Evolutionary conservation across 2,113 vertebrate genomes (phyloP), one percentile per base, ranked within the genome.

Genomic region (Catharus bicknelli): DNA sequence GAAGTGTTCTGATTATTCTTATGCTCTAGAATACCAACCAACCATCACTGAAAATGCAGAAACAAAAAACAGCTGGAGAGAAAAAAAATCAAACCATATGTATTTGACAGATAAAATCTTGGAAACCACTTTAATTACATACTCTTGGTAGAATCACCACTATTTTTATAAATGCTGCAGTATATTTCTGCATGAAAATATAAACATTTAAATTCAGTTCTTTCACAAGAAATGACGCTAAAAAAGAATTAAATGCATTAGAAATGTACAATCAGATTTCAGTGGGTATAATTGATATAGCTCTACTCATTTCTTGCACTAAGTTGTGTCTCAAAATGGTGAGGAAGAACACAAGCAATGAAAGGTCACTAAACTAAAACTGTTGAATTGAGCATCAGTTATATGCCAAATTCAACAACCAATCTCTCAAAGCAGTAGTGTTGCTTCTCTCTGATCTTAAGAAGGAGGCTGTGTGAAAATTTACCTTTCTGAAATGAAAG

Each of bases 391-490:
- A 61, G 5, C 47, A 10, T n/a, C 9, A 38, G 4, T 43, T 68
- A 59, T 82, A 75, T 16, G 3, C 5, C 26, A 59, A 2, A 15
- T 92, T 88, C 2, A 1, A 63, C 47, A 88, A 14, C 10, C 15
- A 45, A 4, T 17, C 63, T 17, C 32, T 80, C 0, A 0, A 42
- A 82, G 34, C 17, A 75, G 13, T 17, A 72, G 10, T 36, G 7
- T 15, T 67, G 2, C 7, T 67, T 53, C 23, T 40, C 20, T 85
- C 57, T 72, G 38, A 42, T 58, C 32, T 43, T 50, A 10, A 19
- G 23, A 21, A 42, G 11, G 10, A 36, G 7, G 5, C 3, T 45
- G 7, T 48, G 16, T 57, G 51, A 53, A 47, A 32, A 2, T 43
- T 29, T 58, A 15, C 5, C 7, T 59, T 55, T 83, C 26, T 75